Conservation (phyloP, 2,113 vertebrate genomes). For the Channa argus region DNA sequence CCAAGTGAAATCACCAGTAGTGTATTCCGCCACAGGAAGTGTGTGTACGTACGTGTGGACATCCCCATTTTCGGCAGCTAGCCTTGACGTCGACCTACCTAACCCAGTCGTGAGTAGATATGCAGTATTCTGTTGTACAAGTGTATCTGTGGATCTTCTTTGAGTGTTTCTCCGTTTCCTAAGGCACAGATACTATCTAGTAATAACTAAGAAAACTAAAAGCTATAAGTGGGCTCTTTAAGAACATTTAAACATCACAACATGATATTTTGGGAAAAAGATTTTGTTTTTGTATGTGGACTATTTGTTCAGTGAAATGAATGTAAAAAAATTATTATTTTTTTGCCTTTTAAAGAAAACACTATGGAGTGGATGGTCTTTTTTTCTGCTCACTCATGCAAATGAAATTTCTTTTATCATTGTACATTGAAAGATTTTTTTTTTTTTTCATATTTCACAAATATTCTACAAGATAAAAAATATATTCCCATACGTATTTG, state of each 20-base stretch:
- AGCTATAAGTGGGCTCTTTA: slow-evolving; percentile 85
- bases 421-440: slow-evolving; percentile 84
- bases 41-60: slow-evolving; percentile 79
- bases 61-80: slow-evolving; percentile 92
- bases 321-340: slow-evolving; percentile 79
- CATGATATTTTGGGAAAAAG: slow-evolving; percentile 83
- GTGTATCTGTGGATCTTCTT: slow-evolving; percentile 90
- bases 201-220: slow-evolving; percentile 75
- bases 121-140: slow-evolving; percentile 93
- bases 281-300: slow-evolving; percentile 83
- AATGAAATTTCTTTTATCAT: slow-evolving; percentile 83
- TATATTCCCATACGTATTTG: slow-evolving; percentile 91
- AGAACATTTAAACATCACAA: slow-evolving; percentile 87
- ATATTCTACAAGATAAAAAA: slow-evolving; percentile 88
- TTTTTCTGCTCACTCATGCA: slow-evolving; percentile 86
- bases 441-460: slow-evolving; percentile 85
- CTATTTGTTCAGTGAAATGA: slow-evolving; percentile 88
- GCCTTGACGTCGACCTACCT: slow-evolving; percentile 84
- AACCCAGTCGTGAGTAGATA: slow-evolving; percentile 88
- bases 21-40: slow-evolving; percentile 83
- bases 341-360: slow-evolving; percentile 75
- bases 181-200: slow-evolving; percentile 78
- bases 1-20: slow-evolving; percentile 46
- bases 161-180: slow-evolving; percentile 87
- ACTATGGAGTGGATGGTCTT: slow-evolving; percentile 85